A percentile compares a stretch with the other conserved stretches of the same genome.
phyloP scores from a whole-genome alignment of 2,113 vertebrate species.

The Hypanus sabinus region DNA sequence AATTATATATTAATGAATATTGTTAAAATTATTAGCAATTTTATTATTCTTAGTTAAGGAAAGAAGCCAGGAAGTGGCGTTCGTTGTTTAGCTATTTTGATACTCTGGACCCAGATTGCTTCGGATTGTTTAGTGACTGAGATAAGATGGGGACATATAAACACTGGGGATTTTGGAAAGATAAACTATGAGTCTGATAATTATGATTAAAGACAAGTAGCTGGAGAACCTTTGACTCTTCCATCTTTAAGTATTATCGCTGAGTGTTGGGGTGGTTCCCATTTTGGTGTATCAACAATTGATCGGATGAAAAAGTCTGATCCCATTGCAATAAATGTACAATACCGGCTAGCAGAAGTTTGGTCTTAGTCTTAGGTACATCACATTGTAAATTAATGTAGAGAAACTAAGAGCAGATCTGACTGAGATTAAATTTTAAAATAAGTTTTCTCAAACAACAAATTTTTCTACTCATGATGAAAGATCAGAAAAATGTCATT shows the following conservation, averaged over 20 bases:
- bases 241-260: not conserved
- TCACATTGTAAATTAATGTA: not conserved
- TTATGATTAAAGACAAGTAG: not conserved
- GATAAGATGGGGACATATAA: not conserved
- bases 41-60: constrained; percentile 6
- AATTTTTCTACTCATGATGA: not conserved
- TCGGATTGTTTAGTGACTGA: not conserved
- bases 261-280: no score
- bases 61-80: not conserved
- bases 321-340: not conserved
- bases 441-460: no score
- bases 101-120: not conserved
- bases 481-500: not conserved
- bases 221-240: not conserved
- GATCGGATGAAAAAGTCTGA: not conserved
- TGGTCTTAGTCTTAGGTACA: not conserved
- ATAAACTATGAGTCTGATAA: not conserved
- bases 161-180: no score
- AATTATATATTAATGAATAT: constrained; percentile 27
- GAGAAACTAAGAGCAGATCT: not conserved
- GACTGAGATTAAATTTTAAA: not conserved
- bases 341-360: no score
- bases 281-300: not conserved
- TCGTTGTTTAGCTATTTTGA: not conserved
- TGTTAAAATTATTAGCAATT: constrained; percentile 23